A percentile compares a stretch with the other conserved stretches of the same genome.
Conservation (phyloP, 2,113 vertebrate genomes). For the Tenrec ecaudatus region DNA sequence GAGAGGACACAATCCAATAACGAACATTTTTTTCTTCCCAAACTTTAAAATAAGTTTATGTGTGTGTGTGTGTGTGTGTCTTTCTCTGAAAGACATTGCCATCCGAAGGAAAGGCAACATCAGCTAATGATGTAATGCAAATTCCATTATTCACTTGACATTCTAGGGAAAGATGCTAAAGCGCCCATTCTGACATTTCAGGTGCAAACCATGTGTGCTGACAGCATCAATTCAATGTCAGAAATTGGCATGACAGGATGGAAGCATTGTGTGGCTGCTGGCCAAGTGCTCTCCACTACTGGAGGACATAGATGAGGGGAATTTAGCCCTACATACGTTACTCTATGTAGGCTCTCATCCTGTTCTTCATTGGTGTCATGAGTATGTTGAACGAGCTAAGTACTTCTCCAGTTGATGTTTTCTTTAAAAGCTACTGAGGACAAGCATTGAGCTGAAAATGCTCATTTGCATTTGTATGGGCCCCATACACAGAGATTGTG, state of each 20-base stretch:
- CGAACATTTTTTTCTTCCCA: constrained; percentile 51
- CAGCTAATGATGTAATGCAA: neutral
- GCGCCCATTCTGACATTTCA: neutral
- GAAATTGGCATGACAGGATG: neutral
- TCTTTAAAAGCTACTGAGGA: neutral
- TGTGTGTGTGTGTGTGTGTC: too few species aligned
- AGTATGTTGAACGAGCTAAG: neutral
- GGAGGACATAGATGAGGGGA: neutral
- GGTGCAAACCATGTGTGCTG: neutral
- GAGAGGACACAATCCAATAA: constrained; percentile 11
- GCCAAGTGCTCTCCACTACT: neutral
- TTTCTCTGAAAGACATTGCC: neutral
- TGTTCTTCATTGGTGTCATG: neutral
- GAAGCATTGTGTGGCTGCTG: neutral
- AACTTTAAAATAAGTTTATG: neutral
- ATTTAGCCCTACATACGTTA: neutral
- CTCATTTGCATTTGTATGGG: neutral
- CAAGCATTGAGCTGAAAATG: constrained; percentile 1
- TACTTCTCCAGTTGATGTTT: constrained; percentile 14
- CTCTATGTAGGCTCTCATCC: neutral
- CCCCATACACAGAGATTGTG: neutral
- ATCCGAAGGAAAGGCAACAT: neutral
- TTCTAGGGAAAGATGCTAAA: neutral
- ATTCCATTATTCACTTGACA: neutral
- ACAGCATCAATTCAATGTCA: neutral